Conservation (phyloP, 2,888 invertebrate genomes). For the Allolobophora icterica region DNA sequence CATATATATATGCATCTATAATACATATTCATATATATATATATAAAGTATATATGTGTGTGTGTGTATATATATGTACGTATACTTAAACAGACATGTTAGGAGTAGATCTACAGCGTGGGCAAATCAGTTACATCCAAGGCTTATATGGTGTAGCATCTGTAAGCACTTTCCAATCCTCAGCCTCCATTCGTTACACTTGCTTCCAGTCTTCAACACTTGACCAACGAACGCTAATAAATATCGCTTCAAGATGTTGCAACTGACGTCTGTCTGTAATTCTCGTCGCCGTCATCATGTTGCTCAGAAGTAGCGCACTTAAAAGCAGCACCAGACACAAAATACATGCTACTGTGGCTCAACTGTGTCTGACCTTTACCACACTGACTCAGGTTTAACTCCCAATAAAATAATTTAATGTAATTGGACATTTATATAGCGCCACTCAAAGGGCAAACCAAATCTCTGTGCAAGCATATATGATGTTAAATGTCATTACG, state of each 20-base stretch:
- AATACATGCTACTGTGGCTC: neutral
- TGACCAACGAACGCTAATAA: neutral
- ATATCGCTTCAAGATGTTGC: neutral
- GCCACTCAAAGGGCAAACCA: too few species aligned
- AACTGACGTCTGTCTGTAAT: neutral
- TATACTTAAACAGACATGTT: too few species aligned
- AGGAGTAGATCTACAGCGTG: neutral
- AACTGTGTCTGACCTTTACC: neutral
- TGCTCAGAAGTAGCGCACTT: neutral
- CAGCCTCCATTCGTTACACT: neutral
- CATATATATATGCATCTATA: too few species aligned
- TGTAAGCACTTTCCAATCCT: neutral
- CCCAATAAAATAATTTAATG: too few species aligned
- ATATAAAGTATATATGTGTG: too few species aligned
- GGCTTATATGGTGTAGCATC: neutral
- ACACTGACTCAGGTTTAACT: neutral
- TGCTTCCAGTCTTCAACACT: neutral
- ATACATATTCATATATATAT: too few species aligned
- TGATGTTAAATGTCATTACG: too few species aligned
- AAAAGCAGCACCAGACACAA: neutral
- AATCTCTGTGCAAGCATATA: too few species aligned
- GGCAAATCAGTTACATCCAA: neutral
- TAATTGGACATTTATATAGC: too few species aligned
- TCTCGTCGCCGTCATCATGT: neutral
- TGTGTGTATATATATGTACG: too few species aligned